Percentiles rank a stretch among this genome's conserved stretches.
Conservation (phyloP, 2,888 invertebrate species). For the Ferdinandea cuprea region DNA sequence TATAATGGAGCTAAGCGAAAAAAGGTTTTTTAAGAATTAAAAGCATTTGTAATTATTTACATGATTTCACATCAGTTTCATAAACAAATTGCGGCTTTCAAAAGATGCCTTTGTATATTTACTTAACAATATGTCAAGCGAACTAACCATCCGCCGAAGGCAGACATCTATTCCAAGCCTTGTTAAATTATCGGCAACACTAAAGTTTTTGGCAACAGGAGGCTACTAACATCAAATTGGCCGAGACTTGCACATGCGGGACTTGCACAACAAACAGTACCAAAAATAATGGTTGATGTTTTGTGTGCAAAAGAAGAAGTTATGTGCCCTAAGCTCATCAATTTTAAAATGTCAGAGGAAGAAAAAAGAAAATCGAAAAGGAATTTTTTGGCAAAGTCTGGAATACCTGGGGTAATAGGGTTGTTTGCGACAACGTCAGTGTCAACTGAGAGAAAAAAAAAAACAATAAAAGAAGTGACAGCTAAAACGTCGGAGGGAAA, state of each 20-base stretch:
- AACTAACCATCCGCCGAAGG: background rate
- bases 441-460: no score
- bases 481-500: no score
- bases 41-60: background rate
- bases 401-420: conserved; percentile 8
- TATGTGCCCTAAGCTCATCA: conserved; percentile 9
- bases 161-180: conserved; percentile 18
- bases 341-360: conserved; percentile 13
- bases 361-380: conserved; percentile 17
- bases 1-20: no score
- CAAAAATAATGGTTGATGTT: conserved; percentile 14
- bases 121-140: background rate
- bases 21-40: no score
- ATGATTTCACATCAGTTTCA: background rate
- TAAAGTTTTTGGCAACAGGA: conserved; percentile 4
- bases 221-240: background rate
- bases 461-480: no score
- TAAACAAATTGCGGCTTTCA: background rate
- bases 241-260: background rate
- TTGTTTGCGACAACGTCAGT: no score
- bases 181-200: conserved; percentile 12
- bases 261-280: conserved; percentile 17
- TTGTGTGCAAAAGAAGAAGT: conserved; percentile 4
- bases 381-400: conserved; percentile 5
- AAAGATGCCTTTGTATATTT: conserved; percentile 11